A percentile compares a stretch with the other conserved stretches of the same genome.
Conservation (phyloP, 2,797 vertebrate species). For the Eupleurogrammus muticus region DNA sequence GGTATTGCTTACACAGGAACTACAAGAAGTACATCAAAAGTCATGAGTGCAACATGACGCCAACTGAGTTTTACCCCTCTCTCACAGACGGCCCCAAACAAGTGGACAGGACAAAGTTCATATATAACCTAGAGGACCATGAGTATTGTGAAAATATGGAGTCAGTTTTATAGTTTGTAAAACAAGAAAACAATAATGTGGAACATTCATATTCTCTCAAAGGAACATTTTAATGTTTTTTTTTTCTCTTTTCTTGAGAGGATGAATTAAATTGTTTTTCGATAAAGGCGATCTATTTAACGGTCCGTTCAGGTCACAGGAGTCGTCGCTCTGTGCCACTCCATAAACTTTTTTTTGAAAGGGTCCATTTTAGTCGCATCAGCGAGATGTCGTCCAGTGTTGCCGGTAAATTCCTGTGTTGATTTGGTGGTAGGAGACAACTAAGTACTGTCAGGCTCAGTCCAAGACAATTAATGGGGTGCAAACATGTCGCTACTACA, state of each 20-base stretch:
- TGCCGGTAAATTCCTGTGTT: conserved; percentile 65
- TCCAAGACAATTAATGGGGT: conserved; percentile 51
- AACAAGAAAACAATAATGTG: conserved; percentile 39
- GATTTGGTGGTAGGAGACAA: conserved; percentile 59
- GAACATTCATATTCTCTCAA: conserved; percentile 48
- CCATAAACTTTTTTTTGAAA: conserved; percentile 45
- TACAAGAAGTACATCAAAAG: conserved; percentile 97
- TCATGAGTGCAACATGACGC: conserved; percentile 90
- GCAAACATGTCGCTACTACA: conserved; percentile 48
- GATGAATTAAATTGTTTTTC: conserved; percentile 54
- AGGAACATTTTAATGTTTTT: conserved; percentile 52
- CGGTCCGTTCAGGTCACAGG: conserved; percentile 47
- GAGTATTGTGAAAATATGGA: conserved; percentile 99
- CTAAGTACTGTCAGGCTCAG: conserved; percentile 49
- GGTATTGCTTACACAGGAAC: conserved; percentile 96
- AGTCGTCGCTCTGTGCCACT: conserved; percentile 41
- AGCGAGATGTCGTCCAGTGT: conserved; percentile 67
- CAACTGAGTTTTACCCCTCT: conserved; percentile 95
- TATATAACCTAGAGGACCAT: conserved; percentile 97
- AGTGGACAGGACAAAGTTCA: conserved; percentile 96
- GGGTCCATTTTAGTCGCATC: conserved; percentile 74
- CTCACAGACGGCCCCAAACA: conserved; percentile 88
- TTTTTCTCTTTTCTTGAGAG: conserved; percentile 58
- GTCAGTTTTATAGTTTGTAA: conserved; percentile 92
- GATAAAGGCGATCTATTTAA: conserved; percentile 62